Evolutionary conservation across 2,888 invertebrate genomes (phyloP).

Genomic region (Augiades crinisus): DNA sequence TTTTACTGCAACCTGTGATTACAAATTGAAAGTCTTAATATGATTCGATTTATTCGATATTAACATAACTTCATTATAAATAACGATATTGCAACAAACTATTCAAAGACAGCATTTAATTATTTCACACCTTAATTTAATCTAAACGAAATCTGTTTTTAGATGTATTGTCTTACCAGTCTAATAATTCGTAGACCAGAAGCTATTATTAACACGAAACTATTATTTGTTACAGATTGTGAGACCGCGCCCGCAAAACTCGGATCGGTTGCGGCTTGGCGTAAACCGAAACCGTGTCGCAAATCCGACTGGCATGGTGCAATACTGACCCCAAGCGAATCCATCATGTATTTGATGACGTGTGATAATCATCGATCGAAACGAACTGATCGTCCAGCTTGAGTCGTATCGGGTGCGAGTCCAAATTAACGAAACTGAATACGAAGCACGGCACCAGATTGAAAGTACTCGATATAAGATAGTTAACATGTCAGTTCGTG

Average conservation of each 20-base stretch:
- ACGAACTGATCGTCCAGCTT: slow-evolving; percentile 24
- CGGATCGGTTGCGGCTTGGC: slow-evolving; percentile 8
- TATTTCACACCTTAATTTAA: slow-evolving; percentile 11
- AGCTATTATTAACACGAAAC: slow-evolving; percentile 55
- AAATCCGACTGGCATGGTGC: slow-evolving; percentile 16
- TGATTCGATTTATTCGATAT: no score
- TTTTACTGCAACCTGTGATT: no score
- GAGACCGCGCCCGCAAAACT: slow-evolving; percentile 25
- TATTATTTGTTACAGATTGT: slow-evolving; percentile 61
- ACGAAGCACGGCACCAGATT: no score
- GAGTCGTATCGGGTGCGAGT: neutral
- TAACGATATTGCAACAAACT: no score
- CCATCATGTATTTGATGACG: slow-evolving; percentile 21
- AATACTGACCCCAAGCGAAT: slow-evolving; percentile 15
- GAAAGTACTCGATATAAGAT: no score
- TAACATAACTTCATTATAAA: no score
- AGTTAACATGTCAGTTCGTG: slow-evolving; percentile 21
- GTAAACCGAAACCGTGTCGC: slow-evolving; percentile 20
- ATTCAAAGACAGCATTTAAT: no score
- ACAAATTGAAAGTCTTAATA: no score
- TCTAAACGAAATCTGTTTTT: slow-evolving; percentile 11
- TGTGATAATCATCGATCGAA: slow-evolving; percentile 19
- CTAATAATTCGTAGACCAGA: slow-evolving; percentile 19
- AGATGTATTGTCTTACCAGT: slow-evolving; percentile 10
- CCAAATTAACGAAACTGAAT: neutral